A percentile compares a stretch with the other conserved stretches of the same genome.
Evolutionary conservation across 2,888 invertebrate species (phyloP).

Genomic region (Morpho deidamia): DNA sequence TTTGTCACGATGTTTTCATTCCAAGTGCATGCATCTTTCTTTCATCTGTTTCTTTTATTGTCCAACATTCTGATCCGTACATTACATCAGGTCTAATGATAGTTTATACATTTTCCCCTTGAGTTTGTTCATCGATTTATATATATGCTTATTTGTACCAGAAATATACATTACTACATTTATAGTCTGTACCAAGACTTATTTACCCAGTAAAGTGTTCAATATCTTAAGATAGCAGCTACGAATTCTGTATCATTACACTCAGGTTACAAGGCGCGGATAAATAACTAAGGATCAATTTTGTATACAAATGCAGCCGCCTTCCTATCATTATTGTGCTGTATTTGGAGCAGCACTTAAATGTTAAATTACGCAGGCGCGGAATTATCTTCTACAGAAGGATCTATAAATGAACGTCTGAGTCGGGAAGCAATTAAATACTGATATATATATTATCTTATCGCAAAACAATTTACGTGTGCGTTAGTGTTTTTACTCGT

Average conservation of each 20-base stretch:
- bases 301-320: constrained; percentile 12
- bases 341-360: constrained; percentile 51
- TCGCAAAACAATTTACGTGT: not conserved
- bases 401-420: constrained; percentile 27
- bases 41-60: no score
- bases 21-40: no score
- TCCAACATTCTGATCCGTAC: no score
- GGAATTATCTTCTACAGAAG: constrained; percentile 29
- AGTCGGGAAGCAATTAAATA: constrained; percentile 20
- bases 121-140: no score
- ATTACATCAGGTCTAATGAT: no score
- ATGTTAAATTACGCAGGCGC: constrained; percentile 47
- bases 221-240: not conserved
- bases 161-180: no score
- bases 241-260: not conserved
- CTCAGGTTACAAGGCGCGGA: not conserved
- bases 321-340: constrained; percentile 15
- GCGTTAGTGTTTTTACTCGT: not conserved
- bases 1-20: no score
- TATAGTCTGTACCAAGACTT: no score
- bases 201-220: no score
- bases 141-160: no score
- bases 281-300: constrained; percentile 3
- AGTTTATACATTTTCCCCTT: no score
- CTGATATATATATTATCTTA: constrained; percentile 6